A percentile compares a stretch with the other conserved stretches of the same genome.
phyloP scores from a whole-genome alignment of 2,113 vertebrate species.

The Eulemur rufifrons region DNA sequence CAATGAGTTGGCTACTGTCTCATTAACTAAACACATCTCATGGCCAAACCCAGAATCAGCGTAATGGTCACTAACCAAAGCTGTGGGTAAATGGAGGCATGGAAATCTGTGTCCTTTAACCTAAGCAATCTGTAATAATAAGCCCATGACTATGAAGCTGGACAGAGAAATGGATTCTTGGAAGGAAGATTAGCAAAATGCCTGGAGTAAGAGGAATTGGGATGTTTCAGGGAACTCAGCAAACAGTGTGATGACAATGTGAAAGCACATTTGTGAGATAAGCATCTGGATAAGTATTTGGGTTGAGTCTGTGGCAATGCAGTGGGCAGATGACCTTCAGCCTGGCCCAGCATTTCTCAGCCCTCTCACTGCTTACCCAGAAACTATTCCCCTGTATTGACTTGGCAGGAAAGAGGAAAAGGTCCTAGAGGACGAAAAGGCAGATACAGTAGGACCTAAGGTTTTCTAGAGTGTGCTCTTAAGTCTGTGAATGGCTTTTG shows the following conservation, averaged over 20 bases:
- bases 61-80: background rate
- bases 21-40: background rate
- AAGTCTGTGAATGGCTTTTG: background rate
- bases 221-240: background rate
- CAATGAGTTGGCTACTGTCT: background rate
- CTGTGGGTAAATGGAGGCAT: background rate
- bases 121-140: background rate
- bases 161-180: background rate
- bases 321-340: background rate
- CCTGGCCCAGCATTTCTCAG: background rate
- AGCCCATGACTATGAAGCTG: background rate
- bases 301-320: background rate
- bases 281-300: background rate
- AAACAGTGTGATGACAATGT: background rate
- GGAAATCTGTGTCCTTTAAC: background rate
- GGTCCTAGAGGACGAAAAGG: background rate
- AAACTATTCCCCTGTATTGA: background rate
- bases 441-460: background rate
- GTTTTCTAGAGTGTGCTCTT: background rate
- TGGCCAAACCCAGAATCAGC: background rate
- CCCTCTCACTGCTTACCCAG: background rate
- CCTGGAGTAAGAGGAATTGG: background rate
- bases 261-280: background rate
- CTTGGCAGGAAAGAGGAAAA: background rate
- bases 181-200: background rate